Conservation (phyloP, 2,888 invertebrate genomes). For the Pharmacophagus antenor region DNA sequence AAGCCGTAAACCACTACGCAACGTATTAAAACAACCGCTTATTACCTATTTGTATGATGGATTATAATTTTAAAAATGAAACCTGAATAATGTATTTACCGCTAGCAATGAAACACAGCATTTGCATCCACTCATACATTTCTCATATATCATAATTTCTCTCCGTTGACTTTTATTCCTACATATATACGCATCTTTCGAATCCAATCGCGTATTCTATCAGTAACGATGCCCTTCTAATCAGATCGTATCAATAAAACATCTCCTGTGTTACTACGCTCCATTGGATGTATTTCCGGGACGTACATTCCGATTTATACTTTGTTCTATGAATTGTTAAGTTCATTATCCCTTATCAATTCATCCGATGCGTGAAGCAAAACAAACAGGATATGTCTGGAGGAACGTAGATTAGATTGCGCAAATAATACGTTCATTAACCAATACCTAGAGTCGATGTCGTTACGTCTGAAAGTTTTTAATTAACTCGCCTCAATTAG, state of each 20-base stretch:
- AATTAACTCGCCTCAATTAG: neutral
- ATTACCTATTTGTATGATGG: too few species aligned
- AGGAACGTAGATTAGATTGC: conserved; percentile 19
- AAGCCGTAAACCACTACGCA: too few species aligned
- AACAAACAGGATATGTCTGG: conserved; percentile 22
- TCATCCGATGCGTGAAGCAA: conserved; percentile 7
- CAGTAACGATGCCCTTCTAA: conserved; percentile 32
- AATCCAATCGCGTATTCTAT: conserved; percentile 31
- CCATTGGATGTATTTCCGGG: conserved; percentile 25
- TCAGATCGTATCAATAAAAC: conserved; percentile 33
- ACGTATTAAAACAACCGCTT: too few species aligned
- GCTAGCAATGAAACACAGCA: neutral
- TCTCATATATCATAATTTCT: neutral
- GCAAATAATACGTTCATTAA: conserved; percentile 5
- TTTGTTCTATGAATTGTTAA: conserved; percentile 27
- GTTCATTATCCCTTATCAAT: conserved; percentile 31
- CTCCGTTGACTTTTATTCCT: neutral
- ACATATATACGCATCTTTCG: neutral
- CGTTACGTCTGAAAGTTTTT: neutral
- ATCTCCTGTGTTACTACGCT: conserved; percentile 28
- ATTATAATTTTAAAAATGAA: neutral
- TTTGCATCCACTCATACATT: too few species aligned
- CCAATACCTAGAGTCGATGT: neutral
- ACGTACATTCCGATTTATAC: conserved; percentile 31
- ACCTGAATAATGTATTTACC: neutral